These are phyloP conservation scores for Microplitis manilae DNA, from an alignment of 2,888 invertebrate genomes.

Conservation along the genomic window DNA sequence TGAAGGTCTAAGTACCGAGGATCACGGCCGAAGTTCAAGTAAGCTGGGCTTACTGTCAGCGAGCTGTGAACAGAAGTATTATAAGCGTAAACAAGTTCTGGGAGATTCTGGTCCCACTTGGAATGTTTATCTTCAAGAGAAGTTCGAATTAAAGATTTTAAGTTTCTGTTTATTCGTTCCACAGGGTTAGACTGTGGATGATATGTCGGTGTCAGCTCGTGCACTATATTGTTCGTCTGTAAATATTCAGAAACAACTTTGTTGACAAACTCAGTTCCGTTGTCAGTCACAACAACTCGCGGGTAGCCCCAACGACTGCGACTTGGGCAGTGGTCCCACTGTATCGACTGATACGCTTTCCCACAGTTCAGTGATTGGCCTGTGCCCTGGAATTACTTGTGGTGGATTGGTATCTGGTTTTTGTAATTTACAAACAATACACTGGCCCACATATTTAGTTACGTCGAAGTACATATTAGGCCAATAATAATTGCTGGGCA, in stretches of 20 bases:
- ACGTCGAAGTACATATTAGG: not conserved
- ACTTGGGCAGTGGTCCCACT: too few species aligned
- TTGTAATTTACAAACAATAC: too few species aligned
- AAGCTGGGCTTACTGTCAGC: not conserved
- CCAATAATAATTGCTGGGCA: conserved; percentile 10
- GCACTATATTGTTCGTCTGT: conserved; percentile 2
- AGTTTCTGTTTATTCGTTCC: not conserved
- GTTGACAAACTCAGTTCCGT: not conserved
- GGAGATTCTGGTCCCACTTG: too few species aligned
- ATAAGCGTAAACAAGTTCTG: conserved; percentile 8
- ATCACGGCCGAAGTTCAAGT: conserved; percentile 8
- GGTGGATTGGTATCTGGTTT: too few species aligned
- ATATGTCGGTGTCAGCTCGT: not conserved
- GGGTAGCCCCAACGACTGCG: conserved; percentile 2
- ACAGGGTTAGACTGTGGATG: conserved; percentile 23
- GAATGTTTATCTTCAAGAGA: conserved; percentile 8
- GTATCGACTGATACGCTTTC: too few species aligned
- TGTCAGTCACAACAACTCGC: not conserved
- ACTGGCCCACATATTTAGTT: too few species aligned
- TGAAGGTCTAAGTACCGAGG: not conserved
- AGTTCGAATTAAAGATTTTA: conserved; percentile 3
- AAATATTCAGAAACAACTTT: not conserved
- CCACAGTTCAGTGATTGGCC: too few species aligned
- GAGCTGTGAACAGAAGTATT: conserved; percentile 14
- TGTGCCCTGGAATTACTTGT: too few species aligned